Evolutionary conservation across 2,797 vertebrate genomes (phyloP).

Genomic region (Hypotaenidia philippensis): DNA sequence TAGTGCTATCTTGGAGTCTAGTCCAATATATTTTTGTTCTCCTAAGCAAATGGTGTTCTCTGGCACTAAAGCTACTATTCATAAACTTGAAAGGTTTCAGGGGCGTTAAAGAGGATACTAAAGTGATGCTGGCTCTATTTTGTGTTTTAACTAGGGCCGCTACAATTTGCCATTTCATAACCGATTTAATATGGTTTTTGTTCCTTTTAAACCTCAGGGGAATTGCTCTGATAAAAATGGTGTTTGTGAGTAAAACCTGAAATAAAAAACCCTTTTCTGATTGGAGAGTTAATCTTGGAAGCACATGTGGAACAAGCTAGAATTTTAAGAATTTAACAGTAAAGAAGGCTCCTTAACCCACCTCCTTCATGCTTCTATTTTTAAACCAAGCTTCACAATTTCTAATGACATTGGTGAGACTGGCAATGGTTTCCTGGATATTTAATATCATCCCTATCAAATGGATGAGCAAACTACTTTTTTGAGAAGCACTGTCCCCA

Average conservation of each 20-base stretch:
- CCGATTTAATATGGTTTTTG: not conserved
- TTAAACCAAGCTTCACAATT: not conserved
- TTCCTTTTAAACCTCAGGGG: not conserved
- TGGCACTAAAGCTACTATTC: not conserved
- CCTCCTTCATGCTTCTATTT: not conserved
- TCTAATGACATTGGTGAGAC: not conserved
- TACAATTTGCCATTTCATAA: not conserved
- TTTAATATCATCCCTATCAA: not conserved
- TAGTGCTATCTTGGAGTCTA: not conserved
- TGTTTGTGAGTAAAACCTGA: not conserved
- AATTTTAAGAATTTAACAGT: not conserved
- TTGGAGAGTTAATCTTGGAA: not conserved
- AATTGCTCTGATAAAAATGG: not conserved
- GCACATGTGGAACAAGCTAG: not conserved
- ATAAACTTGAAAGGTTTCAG: not conserved
- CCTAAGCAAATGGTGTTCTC: not conserved
- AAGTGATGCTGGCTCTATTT: not conserved
- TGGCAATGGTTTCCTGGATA: not conserved
- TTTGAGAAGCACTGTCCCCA: not conserved
- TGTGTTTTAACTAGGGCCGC: not conserved
- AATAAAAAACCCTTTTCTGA: not conserved
- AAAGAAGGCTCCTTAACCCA: not conserved
- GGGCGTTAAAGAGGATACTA: not conserved
- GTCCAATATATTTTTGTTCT: not conserved
- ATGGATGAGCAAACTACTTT: not conserved